phyloP scores from a whole-genome alignment of 2,113 vertebrate genomes.

The Etheostoma cragini region DNA sequence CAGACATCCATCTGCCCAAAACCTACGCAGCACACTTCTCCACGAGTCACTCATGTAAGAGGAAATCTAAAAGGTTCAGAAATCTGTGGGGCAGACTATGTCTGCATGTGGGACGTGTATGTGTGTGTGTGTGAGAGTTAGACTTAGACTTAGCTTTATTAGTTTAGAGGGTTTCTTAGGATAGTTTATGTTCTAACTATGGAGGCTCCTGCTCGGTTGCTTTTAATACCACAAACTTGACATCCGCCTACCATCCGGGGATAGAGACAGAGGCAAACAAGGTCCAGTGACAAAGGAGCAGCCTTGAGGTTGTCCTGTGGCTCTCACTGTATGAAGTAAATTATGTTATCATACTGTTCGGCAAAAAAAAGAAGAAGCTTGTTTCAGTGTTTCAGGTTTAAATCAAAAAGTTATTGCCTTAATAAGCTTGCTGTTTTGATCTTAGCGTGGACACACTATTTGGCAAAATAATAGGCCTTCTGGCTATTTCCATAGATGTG shows the following conservation, averaged over 20 bases:
- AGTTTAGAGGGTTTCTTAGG: not conserved
- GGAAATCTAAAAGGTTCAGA: constrained; percentile 17
- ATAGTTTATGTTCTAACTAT: constrained; percentile 11
- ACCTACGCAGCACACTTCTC: not conserved
- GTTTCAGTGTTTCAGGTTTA: not conserved
- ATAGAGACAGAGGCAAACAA: constrained; percentile 1
- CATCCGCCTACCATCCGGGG: not conserved
- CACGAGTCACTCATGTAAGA: constrained; percentile 11
- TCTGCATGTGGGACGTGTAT: not conserved
- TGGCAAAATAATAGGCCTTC: not conserved
- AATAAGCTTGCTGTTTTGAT: not conserved
- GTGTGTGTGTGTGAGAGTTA: not conserved
- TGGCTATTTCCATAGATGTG: not conserved
- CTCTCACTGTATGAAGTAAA: constrained; percentile 1
- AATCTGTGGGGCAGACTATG: not conserved
- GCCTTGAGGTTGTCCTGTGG: not conserved
- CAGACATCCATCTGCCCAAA: constrained; percentile 52
- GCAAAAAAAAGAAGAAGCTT: not conserved
- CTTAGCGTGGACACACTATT: not conserved
- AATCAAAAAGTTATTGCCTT: constrained; percentile 3
- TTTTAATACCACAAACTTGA: constrained; percentile 2
- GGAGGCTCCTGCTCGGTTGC: not conserved
- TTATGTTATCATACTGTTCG: not conserved
- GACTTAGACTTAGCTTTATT: too few species aligned
- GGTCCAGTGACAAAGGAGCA: not conserved